phyloP scores from a whole-genome alignment of 2,113 vertebrate species.

The Lampris incognitus region DNA sequence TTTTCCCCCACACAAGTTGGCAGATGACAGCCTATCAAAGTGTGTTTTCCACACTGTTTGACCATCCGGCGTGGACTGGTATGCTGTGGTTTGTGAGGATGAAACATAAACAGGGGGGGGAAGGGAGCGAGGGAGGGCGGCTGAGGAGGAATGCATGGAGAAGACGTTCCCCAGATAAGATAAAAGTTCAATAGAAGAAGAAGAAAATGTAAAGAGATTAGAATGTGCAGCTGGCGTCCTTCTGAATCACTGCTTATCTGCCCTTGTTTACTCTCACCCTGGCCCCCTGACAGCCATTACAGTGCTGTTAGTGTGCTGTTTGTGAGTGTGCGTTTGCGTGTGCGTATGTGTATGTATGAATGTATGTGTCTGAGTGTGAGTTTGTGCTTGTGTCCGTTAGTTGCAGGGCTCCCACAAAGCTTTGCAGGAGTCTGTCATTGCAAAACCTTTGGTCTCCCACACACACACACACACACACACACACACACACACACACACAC shows the following conservation, averaged over 20 bases:
- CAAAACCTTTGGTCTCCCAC: slow-evolving; percentile 45
- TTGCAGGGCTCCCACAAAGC: slow-evolving; percentile 63
- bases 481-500: slow-evolving; percentile 16
- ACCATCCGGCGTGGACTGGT: slow-evolving; percentile 52
- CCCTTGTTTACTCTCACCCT: slow-evolving; percentile 81
- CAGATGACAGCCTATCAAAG: slow-evolving; percentile 60
- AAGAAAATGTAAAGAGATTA: slow-evolving; percentile 83
- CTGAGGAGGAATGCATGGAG: slow-evolving; percentile 75
- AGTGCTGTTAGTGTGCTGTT: slow-evolving; percentile 28
- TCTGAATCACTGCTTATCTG: slow-evolving; percentile 82
- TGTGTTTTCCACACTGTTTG: slow-evolving; percentile 55
- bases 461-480: slow-evolving; percentile 52
- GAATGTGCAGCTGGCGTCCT: slow-evolving; percentile 81
- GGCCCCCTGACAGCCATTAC: slow-evolving; percentile 79
- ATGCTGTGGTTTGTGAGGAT: slow-evolving; percentile 55
- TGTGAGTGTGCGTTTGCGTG: slow-evolving; percentile 16
- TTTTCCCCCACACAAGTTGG: slow-evolving; percentile 39
- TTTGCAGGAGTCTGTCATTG: slow-evolving; percentile 22
- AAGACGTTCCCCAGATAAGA: slow-evolving; percentile 79
- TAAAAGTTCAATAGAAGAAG: slow-evolving; percentile 83
- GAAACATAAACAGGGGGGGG: slow-evolving; percentile 62
- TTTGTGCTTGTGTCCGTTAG: slow-evolving; percentile 56
- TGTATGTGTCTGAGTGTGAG: slow-evolving; percentile 59
- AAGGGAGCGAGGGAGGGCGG: slow-evolving; percentile 63
- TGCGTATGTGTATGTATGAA: slow-evolving; percentile 53